These are phyloP conservation scores for Molanna angustata DNA, from an alignment of 2,888 invertebrate genomes.

Conservation along the genomic window DNA sequence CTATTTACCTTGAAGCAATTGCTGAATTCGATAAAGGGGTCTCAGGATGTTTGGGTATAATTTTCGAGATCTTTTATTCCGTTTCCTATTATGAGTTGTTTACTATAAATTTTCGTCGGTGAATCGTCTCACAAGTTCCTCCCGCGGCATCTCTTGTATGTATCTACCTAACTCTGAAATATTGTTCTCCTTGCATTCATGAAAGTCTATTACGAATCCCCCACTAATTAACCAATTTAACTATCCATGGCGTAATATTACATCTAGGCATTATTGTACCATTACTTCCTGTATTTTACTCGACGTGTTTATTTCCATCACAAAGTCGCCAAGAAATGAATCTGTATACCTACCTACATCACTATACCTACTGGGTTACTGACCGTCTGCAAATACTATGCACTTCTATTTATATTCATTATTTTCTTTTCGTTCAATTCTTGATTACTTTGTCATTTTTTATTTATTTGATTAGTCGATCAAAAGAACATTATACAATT, in stretches of 20 bases:
- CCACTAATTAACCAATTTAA: slow-evolving; percentile 18
- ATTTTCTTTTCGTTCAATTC: background rate
- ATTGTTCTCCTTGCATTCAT: background rate
- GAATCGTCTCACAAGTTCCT: too few relatives aligned
- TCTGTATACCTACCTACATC: background rate
- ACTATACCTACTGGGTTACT: slow-evolving; percentile 1
- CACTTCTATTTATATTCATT: background rate
- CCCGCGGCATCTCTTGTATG: too few relatives aligned
- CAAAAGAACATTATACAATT: too few relatives aligned
- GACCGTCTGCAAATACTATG: slow-evolving; percentile 1
- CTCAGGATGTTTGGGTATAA: too few relatives aligned
- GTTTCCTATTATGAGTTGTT: too few relatives aligned
- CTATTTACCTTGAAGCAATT: too few relatives aligned
- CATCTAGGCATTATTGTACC: slow-evolving; percentile 9
- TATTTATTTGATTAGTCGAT: too few relatives aligned
- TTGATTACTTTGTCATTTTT: too few relatives aligned
- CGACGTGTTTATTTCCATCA: slow-evolving; percentile 14
- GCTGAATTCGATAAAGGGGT: too few relatives aligned
- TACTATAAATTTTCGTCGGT: too few relatives aligned
- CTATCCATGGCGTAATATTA: slow-evolving; percentile 14
- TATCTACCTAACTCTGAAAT: background rate
- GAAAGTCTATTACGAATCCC: background rate
- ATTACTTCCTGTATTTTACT: slow-evolving; percentile 10
- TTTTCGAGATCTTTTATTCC: too few relatives aligned
- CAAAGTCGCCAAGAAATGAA: background rate